A percentile compares a stretch with the other conserved stretches of the same genome.
Conservation (phyloP, 92 coral and sea anemone genomes). For the Epizoanthus illoricatus region DNA sequence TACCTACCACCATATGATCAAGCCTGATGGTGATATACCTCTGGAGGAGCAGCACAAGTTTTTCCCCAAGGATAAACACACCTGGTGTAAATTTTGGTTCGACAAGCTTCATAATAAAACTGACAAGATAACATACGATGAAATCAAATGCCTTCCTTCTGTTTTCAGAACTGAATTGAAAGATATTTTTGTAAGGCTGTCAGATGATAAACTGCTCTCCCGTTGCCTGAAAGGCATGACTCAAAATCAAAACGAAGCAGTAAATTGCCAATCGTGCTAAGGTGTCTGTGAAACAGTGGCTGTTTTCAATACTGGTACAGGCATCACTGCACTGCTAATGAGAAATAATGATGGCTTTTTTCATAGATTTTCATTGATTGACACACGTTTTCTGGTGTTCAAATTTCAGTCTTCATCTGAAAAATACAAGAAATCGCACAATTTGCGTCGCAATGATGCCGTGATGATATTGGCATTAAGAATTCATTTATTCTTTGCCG, state of each 20-base stretch:
- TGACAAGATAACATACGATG: constrained; percentile 36
- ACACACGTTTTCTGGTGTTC: too few relatives aligned
- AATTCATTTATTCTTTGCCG: too few relatives aligned
- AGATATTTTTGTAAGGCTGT: constrained; percentile 43
- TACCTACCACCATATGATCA: constrained; percentile 49
- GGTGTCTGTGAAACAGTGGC: constrained; percentile 64
- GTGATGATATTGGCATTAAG: too few relatives aligned
- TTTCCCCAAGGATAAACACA: constrained; percentile 24
- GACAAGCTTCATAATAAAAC: constrained; percentile 46
- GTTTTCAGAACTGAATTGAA: constrained; percentile 44
- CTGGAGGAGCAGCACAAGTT: constrained; percentile 29
- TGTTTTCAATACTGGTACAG: constrained; percentile 70
- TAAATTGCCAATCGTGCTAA: constrained; percentile 63
- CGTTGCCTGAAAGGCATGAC: constrained; percentile 60
- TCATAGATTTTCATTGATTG: too few relatives aligned
- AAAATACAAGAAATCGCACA: too few relatives aligned
- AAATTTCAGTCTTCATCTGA: too few relatives aligned
- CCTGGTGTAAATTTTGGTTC: constrained; percentile 65
- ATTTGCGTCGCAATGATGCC: too few relatives aligned
- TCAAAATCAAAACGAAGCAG: constrained; percentile 65
- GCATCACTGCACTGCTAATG: constrained; percentile 61
- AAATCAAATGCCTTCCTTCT: constrained; percentile 37
- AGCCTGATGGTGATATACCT: constrained; percentile 22
- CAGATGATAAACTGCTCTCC: constrained; percentile 47
- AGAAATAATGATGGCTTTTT: too few relatives aligned